phyloP scores from a whole-genome alignment of 1,140 invertebrate genomes.

The Papilio glaucus region DNA sequence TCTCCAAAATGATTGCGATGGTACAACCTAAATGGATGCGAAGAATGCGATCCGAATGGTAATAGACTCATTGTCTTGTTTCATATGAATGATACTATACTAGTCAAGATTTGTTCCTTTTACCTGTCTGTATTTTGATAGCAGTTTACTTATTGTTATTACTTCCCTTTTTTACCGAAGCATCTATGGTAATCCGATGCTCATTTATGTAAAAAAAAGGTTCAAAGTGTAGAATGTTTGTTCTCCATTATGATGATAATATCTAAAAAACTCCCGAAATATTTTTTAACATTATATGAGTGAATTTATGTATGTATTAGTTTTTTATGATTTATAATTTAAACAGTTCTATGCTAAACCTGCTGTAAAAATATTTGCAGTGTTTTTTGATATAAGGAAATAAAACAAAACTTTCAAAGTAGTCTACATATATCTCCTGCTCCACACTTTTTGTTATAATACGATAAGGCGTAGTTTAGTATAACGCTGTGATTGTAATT shows the following conservation, averaged over 20 bases:
- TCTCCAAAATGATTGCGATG: slow-evolving; percentile 42
- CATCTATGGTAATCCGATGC: background rate
- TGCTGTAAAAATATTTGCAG: too few relatives aligned
- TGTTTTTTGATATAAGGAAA: too few relatives aligned
- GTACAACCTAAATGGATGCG: background rate
- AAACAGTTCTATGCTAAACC: too few relatives aligned
- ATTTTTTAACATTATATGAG: too few relatives aligned
- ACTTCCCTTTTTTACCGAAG: background rate
- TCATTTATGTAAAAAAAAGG: background rate
- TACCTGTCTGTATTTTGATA: background rate
- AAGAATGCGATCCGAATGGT: slow-evolving; percentile 56
- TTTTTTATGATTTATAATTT: too few relatives aligned
- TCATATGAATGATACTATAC: background rate
- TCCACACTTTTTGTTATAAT: too few relatives aligned
- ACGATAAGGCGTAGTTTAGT: too few relatives aligned
- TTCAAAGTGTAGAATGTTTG: background rate
- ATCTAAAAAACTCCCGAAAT: too few relatives aligned
- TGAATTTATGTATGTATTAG: too few relatives aligned
- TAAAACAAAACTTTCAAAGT: too few relatives aligned
- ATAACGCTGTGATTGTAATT: too few relatives aligned
- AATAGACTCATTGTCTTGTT: slow-evolving; percentile 66
- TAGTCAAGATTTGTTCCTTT: background rate
- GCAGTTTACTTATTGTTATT: background rate
- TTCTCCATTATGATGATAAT: background rate
- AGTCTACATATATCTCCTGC: too few relatives aligned